Evolutionary conservation across 2,113 vertebrate genomes (phyloP), one percentile per base, ranked within the genome.

Genomic region (Perca fluviatilis): DNA sequence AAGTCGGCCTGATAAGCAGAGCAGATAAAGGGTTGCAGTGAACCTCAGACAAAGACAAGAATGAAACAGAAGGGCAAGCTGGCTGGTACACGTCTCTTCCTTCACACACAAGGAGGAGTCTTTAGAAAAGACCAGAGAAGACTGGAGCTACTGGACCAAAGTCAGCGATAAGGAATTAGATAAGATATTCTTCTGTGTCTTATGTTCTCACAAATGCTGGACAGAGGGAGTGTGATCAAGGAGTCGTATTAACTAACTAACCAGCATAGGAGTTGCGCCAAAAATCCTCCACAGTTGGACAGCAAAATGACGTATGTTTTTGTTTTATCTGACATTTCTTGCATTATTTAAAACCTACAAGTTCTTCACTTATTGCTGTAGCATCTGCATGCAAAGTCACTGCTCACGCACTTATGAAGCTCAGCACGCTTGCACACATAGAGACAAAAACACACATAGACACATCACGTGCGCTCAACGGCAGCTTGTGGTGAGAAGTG

Each of bases 11-110:
- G 92, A 92, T 91, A 93, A 92, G 88, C 53, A 33, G 16, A 27
- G 67, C 64, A 57, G 93, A 93, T 93, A 90, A 89, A 68, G 74
- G 30, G 83, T 74, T 86, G 62, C 54, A 72, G 64, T 81, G 76
- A 92, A 89, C 70, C 69, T 51, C 68, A 83, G 78, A 77, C 63
- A 16, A 75, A 83, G 79, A 80, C 71, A 47, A 62, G 53, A 57
- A 50, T 27, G 18, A 80, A 68, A 71, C 60, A 68, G 73, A 79
- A 82, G 84, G 79, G 53, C 82, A 60, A 53, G 71, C 65, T 82
- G 84, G 83, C 84, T 84, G 69, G 67, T 75, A 77, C 40, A 50
- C 11, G 30, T 82, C 61, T 87, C 65, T 77, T 65, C 21, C 53
- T 73, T 57, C 71, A 36, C 46, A 65, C 53, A 54, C 68, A 56